Conservation (phyloP, 2,113 vertebrate species). For the Nyctereutes procyonoides region DNA sequence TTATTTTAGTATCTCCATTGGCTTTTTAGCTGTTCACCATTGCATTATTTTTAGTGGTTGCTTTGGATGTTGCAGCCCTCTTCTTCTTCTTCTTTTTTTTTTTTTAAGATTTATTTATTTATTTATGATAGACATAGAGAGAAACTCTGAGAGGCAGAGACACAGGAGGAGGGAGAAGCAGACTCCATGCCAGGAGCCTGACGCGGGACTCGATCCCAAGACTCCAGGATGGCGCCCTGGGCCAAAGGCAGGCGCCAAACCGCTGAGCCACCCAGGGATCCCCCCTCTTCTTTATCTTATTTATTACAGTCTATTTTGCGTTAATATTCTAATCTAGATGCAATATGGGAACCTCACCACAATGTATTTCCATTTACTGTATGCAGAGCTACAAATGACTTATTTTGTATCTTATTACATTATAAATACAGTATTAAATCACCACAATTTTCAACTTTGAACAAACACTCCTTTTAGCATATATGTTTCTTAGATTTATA, state of each 20-base stretch:
- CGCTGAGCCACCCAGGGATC: no score
- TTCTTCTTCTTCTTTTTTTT: no score
- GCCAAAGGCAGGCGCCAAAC: no score
- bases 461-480: not conserved
- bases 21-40: not conserved
- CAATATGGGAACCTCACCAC: not conserved
- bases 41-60: not conserved
- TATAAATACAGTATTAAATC: not conserved
- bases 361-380: not conserved
- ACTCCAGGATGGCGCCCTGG: no score
- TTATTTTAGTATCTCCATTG: not conserved
- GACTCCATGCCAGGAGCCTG: no score
- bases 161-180: no score
- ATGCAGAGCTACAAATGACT: not conserved
- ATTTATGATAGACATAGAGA: no score
- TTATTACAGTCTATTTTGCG: not conserved
- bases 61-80: not conserved
- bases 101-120: no score
- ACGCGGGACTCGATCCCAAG: no score
- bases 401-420: not conserved
- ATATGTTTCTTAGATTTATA: not conserved
- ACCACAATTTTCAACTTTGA: not conserved
- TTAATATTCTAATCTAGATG: not conserved
- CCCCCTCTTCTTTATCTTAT: not conserved
- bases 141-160: no score